Percentiles rank a stretch among this genome's conserved stretches.
Conservation (phyloP, 92 coral and sea anemone genomes). For the Umimayanthus chanpuru region DNA sequence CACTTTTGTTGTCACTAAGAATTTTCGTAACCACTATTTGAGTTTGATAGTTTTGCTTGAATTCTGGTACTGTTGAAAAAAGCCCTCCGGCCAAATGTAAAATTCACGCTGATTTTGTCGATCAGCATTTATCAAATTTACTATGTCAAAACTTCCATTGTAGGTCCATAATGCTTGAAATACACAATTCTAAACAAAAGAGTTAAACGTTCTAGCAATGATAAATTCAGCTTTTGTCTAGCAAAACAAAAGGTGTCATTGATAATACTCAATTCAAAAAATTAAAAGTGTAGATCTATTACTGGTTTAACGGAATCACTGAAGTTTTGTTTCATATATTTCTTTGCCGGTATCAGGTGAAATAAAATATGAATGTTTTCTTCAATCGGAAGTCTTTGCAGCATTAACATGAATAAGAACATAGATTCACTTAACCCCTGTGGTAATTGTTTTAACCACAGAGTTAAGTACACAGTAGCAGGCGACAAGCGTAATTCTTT, state of each 20-base stretch:
- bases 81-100: background rate
- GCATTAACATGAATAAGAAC: slow-evolving; percentile 12
- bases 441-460: background rate
- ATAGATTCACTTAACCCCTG: background rate
- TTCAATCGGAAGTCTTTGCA: slow-evolving; percentile 10
- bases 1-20: slow-evolving; percentile 6
- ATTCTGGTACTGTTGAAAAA: background rate
- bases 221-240: background rate
- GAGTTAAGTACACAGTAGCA: background rate
- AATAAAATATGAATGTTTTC: background rate
- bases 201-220: background rate
- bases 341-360: background rate
- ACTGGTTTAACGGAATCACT: background rate
- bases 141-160: background rate
- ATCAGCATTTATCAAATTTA: background rate
- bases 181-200: background rate
- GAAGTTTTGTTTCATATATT: background rate
- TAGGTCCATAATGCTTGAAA: background rate
- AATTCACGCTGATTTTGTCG: background rate
- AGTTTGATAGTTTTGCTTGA: background rate
- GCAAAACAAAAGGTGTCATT: background rate
- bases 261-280: too few species aligned
- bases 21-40: background rate
- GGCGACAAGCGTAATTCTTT: background rate
- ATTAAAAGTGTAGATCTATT: too few species aligned